Conservation (phyloP, 2,113 vertebrate species). For the Dermatemys mawii region DNA sequence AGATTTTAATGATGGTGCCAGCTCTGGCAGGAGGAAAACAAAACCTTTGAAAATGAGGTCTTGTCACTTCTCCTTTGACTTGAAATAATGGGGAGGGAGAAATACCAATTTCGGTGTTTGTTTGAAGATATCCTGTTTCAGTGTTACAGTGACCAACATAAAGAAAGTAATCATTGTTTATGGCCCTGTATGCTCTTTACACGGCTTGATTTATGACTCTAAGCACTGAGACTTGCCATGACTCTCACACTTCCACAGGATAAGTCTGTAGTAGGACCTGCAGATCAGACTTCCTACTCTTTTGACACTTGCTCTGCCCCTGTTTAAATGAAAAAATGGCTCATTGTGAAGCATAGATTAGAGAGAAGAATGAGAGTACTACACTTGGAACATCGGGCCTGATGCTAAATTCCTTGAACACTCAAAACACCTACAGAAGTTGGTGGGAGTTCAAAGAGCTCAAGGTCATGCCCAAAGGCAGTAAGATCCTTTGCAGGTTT, state of each 20-base stretch:
- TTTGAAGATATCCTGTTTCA: slow-evolving; percentile 7
- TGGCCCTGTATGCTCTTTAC: neutral
- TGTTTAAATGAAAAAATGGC: neutral
- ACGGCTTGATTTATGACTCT: neutral
- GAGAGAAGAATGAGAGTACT: neutral
- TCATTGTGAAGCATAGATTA: neutral
- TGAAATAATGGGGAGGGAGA: neutral
- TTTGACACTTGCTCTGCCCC: neutral
- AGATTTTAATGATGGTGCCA: neutral
- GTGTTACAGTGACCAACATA: neutral
- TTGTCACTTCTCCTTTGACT: neutral
- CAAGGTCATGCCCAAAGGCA: neutral
- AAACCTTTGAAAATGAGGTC: neutral
- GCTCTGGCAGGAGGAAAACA: neutral
- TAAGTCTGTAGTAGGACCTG: neutral
- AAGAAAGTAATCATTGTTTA: neutral
- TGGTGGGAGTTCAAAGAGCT: neutral
- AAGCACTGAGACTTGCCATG: neutral
- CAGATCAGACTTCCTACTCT: neutral
- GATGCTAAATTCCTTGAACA: neutral
- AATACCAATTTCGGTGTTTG: neutral
- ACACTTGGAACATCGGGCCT: neutral
- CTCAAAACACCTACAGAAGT: neutral
- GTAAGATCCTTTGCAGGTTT: neutral
- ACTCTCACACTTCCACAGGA: neutral